Evolutionary conservation across 2,797 vertebrate genomes (phyloP), one percentile per base, ranked within the genome.

Genomic region (Gymnocypris eckloni): DNA sequence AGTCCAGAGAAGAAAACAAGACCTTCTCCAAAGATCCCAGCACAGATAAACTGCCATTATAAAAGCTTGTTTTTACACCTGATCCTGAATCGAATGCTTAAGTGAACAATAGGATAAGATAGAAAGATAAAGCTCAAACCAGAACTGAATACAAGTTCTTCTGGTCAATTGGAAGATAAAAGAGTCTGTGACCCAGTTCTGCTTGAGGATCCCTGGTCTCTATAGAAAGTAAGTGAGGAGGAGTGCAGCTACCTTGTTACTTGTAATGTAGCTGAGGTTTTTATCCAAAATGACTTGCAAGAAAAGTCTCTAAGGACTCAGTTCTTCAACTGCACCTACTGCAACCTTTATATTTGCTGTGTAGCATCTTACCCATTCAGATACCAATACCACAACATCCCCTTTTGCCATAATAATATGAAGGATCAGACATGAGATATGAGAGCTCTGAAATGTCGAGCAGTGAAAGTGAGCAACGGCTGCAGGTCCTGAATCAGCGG

Each of bases 1-100:
- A 87, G 83, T 75, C 61, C 37, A 54, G 33, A 67, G 88, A 72
- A 43, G 75, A 82, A 75, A 72, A 84, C 64, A 86, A 56, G 4
- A 75, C 39, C 52, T 25, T 71, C 4, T 9, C 61, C 37, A 54
- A 70, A 86, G 18, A 72, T 56, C 56, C 43, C 28, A 7, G 25
- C n/a, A 69, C 41, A 22, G 50, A 72, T 48, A n/a, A 78, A 33
- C 33, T 3, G 18, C 16, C 84, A 64, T 50, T 41, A 20, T 37
- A 69, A 37, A 66, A 50, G 25, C 11, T 22, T 28, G 41, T 22
- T 66, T 79, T 43, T 18, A 41, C 22, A 79, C 22, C 56, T 64
- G 56, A 80, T 45, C 1, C 22, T 45, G n/a, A 64, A 43, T 25
- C 15, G n/a, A 78, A 59, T 43, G 48, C 48, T n/a, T 45, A 72